These are phyloP conservation scores for Poecilia velifera DNA, from an alignment of 2,797 vertebrate genomes.

Conservation along the genomic window DNA sequence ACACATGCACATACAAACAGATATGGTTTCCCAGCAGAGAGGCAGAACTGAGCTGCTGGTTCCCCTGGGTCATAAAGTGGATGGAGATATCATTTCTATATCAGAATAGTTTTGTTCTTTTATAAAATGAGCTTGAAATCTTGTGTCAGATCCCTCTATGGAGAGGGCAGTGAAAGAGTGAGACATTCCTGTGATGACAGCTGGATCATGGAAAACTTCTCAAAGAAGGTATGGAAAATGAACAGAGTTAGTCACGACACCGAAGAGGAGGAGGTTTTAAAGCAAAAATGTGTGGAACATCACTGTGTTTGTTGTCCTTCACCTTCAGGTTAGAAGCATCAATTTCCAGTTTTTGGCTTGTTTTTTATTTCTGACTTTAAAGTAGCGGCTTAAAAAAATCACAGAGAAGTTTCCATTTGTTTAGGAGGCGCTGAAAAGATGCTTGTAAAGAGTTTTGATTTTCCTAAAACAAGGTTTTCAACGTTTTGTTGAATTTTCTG, in stretches of 20 bases:
- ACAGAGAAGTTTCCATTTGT: not conserved
- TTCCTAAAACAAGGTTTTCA: not conserved
- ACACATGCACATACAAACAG: slow-evolving; percentile 32
- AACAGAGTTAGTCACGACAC: not conserved
- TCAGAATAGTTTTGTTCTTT: not conserved
- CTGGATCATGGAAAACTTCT: slow-evolving; percentile 27
- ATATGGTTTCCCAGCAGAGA: slow-evolving; percentile 29
- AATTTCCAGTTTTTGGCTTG: not conserved
- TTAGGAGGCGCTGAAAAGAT: not conserved
- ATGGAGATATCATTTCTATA: not conserved
- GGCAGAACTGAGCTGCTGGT: slow-evolving; percentile 23
- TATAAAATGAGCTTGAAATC: not conserved
- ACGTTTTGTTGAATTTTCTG: not conserved
- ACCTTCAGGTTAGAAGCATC: not conserved
- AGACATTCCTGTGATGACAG: slow-evolving; percentile 27
- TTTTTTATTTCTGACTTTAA: not conserved
- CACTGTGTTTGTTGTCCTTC: not conserved
- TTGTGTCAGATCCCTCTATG: not conserved
- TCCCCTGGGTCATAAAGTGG: slow-evolving; percentile 11
- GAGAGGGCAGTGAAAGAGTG: slow-evolving; percentile 11
- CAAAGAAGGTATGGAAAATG: slow-evolving; percentile 40
- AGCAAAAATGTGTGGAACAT: not conserved
- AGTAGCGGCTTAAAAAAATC: not conserved
- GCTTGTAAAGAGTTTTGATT: not conserved
- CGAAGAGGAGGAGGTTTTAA: not conserved